A percentile compares a stretch with the other conserved stretches of the same genome.
Evolutionary conservation across 1,140 invertebrate species (phyloP).

Genomic region (Piezodorus guildinii): DNA sequence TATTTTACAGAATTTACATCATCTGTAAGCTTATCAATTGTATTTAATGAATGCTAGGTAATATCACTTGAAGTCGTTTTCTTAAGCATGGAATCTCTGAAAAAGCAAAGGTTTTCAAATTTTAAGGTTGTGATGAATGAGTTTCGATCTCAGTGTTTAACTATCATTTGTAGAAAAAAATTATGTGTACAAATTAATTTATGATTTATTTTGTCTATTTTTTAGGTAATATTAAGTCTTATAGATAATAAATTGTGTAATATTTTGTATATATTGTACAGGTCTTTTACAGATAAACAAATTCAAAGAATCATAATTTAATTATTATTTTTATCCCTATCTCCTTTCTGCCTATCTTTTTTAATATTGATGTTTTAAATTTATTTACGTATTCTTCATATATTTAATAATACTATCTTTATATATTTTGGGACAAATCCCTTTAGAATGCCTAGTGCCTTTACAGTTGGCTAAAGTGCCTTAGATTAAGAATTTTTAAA

Average conservation of each 20-base stretch:
- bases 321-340: not conserved
- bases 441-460: too few species aligned
- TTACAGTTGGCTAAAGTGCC: too few species aligned
- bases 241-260: conserved; percentile 15
- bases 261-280: conserved; percentile 22
- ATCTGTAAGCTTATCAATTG: too few species aligned
- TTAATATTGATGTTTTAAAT: too few species aligned
- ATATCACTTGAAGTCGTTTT: not conserved
- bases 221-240: conserved; percentile 19
- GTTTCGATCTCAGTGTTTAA: conserved; percentile 21
- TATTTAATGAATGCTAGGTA: not conserved
- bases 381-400: too few species aligned
- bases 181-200: conserved; percentile 20
- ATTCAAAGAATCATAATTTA: conserved; percentile 12
- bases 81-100: conserved; percentile 4
- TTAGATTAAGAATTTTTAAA: too few species aligned
- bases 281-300: conserved; percentile 21
- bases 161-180: conserved; percentile 15
- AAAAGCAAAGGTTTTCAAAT: not conserved
- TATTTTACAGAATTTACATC: too few species aligned
- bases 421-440: too few species aligned
- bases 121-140: conserved; percentile 21
- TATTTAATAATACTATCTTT: too few species aligned
- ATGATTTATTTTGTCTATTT: conserved; percentile 21
- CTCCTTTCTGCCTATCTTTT: too few species aligned